Conservation (phyloP, 2,113 vertebrate genomes). For the Sebastes fasciatus region DNA sequence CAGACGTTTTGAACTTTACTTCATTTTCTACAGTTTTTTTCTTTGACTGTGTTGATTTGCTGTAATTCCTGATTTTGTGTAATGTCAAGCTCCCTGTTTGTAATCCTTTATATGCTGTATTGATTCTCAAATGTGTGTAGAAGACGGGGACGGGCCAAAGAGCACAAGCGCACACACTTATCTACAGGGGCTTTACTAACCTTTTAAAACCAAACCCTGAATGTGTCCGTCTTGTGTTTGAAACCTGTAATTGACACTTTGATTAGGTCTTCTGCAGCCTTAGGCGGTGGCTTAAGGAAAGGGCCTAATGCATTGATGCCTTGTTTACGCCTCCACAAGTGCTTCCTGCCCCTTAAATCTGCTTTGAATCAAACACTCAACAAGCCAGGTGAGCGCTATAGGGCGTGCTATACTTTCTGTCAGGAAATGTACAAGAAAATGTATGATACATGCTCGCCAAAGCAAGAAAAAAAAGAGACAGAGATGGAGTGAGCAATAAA, state of each 20-base stretch:
- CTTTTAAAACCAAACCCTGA: conserved; percentile 66
- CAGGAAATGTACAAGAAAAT: conserved; percentile 4
- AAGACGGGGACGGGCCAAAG: neutral
- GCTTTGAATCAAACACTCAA: conserved; percentile 14
- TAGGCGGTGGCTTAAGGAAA: conserved; percentile 49
- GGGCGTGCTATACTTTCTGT: neutral
- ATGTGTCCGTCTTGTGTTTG: conserved; percentile 65
- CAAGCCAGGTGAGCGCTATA: neutral
- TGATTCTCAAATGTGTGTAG: neutral
- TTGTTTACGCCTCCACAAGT: conserved; percentile 41
- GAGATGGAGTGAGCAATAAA: conserved; percentile 65
- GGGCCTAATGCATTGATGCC: conserved; percentile 47
- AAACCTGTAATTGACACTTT: conserved; percentile 71
- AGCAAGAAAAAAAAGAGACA: conserved; percentile 2
- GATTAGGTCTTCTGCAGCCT: conserved; percentile 71
- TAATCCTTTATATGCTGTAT: neutral
- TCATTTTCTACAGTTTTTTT: neutral
- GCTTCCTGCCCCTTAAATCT: conserved; percentile 20
- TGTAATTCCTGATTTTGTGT: neutral
- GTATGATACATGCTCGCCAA: neutral
- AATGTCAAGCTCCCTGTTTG: neutral
- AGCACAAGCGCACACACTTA: conserved; percentile 12
- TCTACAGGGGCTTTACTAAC: conserved; percentile 65
- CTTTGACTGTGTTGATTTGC: neutral
- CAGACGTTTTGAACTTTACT: neutral